These are phyloP conservation scores for Scolopax rusticola DNA, from an alignment of 2,797 vertebrate species.

Conservation along the genomic window DNA sequence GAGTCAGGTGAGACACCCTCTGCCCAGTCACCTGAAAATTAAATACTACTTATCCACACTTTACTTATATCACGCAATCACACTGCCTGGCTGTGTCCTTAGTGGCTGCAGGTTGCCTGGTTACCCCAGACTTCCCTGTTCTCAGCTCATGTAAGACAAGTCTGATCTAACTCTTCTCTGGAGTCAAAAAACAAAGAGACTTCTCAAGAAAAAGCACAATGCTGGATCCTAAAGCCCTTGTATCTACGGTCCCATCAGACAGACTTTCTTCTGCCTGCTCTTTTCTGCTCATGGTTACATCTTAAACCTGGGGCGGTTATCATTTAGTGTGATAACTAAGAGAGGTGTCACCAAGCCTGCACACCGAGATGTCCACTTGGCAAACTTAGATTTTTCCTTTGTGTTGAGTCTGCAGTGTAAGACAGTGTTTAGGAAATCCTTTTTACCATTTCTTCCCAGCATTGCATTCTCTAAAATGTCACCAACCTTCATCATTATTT, in stretches of 20 bases:
- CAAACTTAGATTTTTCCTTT: not conserved
- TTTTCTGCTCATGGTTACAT: not conserved
- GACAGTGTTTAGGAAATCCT: not conserved
- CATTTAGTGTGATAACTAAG: not conserved
- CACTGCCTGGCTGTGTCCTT: not conserved
- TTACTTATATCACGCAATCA: too few relatives aligned
- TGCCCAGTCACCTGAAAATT: not conserved
- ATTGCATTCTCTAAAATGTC: not conserved
- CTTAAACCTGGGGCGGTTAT: not conserved
- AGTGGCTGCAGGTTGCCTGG: not conserved
- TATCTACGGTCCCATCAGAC: not conserved
- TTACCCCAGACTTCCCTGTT: not conserved
- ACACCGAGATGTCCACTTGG: not conserved
- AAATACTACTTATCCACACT: not conserved
- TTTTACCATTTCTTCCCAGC: not conserved
- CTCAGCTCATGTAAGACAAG: fast-evolving
- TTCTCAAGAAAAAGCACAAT: not conserved
- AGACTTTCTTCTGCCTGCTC: not conserved
- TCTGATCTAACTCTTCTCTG: not conserved
- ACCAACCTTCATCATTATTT: not conserved
- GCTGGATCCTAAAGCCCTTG: not conserved
- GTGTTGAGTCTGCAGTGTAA: not conserved
- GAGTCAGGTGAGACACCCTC: not conserved
- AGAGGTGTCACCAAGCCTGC: not conserved
- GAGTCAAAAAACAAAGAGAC: not conserved